phyloP scores from a whole-genome alignment of 2,113 vertebrate genomes.

The Oostethus manadensis region DNA sequence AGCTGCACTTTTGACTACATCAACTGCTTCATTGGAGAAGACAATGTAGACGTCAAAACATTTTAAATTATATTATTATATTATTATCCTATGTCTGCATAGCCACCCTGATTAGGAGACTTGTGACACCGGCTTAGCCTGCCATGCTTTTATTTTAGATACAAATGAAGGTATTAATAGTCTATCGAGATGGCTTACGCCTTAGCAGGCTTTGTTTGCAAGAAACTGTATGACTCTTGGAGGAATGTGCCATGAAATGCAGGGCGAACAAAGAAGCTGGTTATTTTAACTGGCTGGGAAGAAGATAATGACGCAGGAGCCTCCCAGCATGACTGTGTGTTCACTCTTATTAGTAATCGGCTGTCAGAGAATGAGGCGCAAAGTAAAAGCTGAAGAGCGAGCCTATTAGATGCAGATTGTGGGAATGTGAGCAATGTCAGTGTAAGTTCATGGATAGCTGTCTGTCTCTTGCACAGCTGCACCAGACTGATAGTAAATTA shows the following conservation, averaged over 20 bases:
- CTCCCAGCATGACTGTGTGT: slow-evolving; percentile 27
- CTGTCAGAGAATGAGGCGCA: slow-evolving; percentile 5
- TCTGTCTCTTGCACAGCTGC: slow-evolving; percentile 3
- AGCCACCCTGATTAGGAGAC: background rate
- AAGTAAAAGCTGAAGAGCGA: slow-evolving; percentile 10
- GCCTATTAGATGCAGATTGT: slow-evolving; percentile 9
- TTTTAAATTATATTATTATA: background rate
- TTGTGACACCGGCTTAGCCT: background rate
- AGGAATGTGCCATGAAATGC: slow-evolving; percentile 3
- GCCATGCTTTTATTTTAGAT: background rate
- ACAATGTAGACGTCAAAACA: background rate
- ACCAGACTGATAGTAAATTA: background rate
- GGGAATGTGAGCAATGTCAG: background rate
- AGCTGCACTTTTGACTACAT: background rate
- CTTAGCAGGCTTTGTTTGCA: background rate
- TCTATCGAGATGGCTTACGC: background rate
- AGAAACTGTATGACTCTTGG: background rate
- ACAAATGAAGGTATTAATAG: background rate
- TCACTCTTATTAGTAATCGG: slow-evolving; percentile 37
- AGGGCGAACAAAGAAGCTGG: background rate
- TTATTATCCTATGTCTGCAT: background rate
- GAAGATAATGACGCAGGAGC: slow-evolving; percentile 30
- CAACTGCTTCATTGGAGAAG: background rate
- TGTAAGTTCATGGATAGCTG: background rate
- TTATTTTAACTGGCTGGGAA: slow-evolving; percentile 1